These are phyloP conservation scores for Trididemnum clinides DNA, from an alignment of 23 tunicate species.

Conservation along the genomic window DNA sequence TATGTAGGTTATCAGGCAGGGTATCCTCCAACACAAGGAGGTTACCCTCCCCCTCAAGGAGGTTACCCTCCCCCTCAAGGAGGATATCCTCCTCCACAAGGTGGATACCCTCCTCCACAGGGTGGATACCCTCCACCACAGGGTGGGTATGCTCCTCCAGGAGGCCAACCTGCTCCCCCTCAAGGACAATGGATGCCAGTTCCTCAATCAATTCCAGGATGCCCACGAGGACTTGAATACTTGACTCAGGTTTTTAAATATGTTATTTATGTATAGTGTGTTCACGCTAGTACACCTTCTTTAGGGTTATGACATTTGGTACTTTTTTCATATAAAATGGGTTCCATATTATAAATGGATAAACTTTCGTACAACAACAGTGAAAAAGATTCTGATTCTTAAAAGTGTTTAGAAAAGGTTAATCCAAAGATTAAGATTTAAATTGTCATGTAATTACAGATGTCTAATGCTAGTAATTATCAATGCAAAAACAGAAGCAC, in stretches of 20 bases:
- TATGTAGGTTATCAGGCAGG: no score
- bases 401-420: no score
- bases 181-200: conserved; percentile 84
- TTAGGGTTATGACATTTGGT: not conserved
- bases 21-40: conserved; percentile 54
- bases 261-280: not conserved
- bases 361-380: no score
- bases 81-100: conserved; percentile 50
- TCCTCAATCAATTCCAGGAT: conserved; percentile 72
- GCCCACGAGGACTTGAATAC: conserved; percentile 89
- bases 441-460: no score
- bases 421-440: no score
- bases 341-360: no score
- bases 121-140: conserved; percentile 64
- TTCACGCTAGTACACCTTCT: not conserved
- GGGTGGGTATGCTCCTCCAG: conserved; percentile 46
- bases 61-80: conserved; percentile 66
- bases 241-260: conserved; percentile 73
- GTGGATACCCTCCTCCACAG: conserved; percentile 62
- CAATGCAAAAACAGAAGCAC: no score
- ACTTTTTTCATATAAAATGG: no score
- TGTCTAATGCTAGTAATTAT: no score
- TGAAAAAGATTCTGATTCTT: no score
- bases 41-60: conserved; percentile 63
- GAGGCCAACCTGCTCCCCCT: conserved; percentile 53